Conservation (phyloP, 2,888 invertebrate species). For the Conus canariensis region DNA sequence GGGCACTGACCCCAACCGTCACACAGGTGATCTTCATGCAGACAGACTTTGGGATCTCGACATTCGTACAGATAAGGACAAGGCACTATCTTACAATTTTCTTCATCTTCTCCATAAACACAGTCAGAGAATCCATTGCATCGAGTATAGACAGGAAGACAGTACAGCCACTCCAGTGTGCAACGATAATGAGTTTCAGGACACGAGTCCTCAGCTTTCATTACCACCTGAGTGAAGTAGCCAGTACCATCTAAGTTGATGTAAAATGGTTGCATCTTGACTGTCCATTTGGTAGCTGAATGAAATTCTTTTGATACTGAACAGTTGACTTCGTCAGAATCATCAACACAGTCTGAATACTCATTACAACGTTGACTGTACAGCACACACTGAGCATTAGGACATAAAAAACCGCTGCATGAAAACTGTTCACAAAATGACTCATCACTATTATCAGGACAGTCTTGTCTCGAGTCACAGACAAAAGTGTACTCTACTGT, state of each 20-base stretch:
- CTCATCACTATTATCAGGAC: background rate
- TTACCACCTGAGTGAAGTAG: background rate
- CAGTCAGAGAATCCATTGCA: constrained; percentile 24
- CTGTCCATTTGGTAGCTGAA: background rate
- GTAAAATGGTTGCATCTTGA: background rate
- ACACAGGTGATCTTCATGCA: constrained; percentile 23
- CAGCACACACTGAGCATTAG: background rate
- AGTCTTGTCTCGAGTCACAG: constrained; percentile 8
- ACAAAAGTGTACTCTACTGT: background rate
- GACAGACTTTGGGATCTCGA: background rate
- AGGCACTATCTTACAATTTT: background rate
- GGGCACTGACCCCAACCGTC: constrained; percentile 25
- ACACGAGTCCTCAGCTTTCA: background rate
- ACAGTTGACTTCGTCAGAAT: background rate
- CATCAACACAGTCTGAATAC: background rate
- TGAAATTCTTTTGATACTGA: background rate
- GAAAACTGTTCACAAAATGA: background rate
- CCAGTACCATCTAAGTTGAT: background rate
- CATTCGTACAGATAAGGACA: constrained; percentile 11
- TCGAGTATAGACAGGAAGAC: constrained; percentile 9
- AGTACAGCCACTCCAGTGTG: background rate
- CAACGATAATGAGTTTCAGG: background rate
- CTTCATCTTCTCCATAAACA: background rate
- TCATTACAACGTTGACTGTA: background rate
- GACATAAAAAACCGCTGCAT: background rate